Evolutionary conservation across 2,797 vertebrate species (phyloP), one percentile per base, ranked within the genome.

Genomic region (Poecile montanus): DNA sequence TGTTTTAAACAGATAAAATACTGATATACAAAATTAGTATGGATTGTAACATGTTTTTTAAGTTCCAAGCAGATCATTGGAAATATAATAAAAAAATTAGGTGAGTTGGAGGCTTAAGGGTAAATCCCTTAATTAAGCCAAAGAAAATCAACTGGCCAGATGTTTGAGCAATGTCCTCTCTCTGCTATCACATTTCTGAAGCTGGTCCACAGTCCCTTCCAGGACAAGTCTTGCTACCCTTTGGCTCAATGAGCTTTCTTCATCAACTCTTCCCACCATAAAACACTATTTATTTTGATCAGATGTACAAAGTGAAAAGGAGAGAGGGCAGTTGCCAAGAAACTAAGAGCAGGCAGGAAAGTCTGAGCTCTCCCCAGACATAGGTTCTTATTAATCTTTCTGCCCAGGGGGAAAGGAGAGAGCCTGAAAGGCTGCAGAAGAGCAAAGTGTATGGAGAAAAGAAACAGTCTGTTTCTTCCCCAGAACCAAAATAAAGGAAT

Each of bases 271-370:
- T 19, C 36, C 23, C 9, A 48, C 27, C 29, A 42, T 7, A 45
- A 87, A 53, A 4, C 50, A 70, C 42, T 72, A 48, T 57, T 85
- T 85, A 85, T 83, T 93, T 95, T 77, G 53, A 91, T 92, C 57
- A 85, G 48, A 60, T 19, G 30, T 42, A 62, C 42, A 77, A 36
- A 80, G 48, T 22, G 42, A 89, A 82, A 63, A 30, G 38, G 47
- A 65, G 38, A 61, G 19, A 23, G 18, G 38, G 34, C 85, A 92
- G 71, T 17, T 91, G 65, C 79, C 87, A 83, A 91, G 78, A 73
- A 91, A 67, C 65, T 51, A 54, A 50, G 42, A 30, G 63, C 77
- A 85, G 88, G 34, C 48, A 71, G 34, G 61, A 91, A 63, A 93
- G n/a, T 4, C 38, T 61, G 57, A 87, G 32, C 45, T 91, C 23